These are phyloP conservation scores for Lottia gigantea DNA, from an alignment of 2,888 invertebrate species.

Conservation along the genomic window DNA sequence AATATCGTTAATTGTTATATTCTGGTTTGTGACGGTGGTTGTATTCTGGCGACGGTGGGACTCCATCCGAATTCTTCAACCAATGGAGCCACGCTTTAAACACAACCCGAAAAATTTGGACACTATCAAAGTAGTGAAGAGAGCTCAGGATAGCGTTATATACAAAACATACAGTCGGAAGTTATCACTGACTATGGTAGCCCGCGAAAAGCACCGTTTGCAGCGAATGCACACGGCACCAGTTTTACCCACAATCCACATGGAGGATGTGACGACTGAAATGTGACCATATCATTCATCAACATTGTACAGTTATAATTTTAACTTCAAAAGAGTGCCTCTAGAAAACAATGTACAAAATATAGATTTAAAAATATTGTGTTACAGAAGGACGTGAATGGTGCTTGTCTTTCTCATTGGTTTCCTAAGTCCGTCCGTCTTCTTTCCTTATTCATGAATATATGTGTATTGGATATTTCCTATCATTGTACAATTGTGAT, in stretches of 20 bases:
- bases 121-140: conserved; percentile 61
- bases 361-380: no score
- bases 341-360: no score
- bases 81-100: conserved; percentile 59
- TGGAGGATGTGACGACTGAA: conserved; percentile 49
- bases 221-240: conserved; percentile 59
- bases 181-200: conserved; percentile 59
- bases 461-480: no score
- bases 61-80: conserved; percentile 62
- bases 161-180: conserved; percentile 64
- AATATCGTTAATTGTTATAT: conserved; percentile 48
- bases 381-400: no score
- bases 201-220: conserved; percentile 53
- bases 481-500: no score
- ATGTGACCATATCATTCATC: conserved; percentile 29
- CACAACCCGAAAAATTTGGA: conserved; percentile 64
- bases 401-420: no score
- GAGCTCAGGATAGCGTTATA: conserved; percentile 65
- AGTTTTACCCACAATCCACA: conserved; percentile 44
- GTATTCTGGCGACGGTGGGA: conserved; percentile 65
- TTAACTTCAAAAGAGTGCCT: no score
- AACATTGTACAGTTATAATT: no score
- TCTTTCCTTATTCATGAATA: no score
- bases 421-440: no score
- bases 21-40: conserved; percentile 61